Percentiles rank a stretch among this genome's conserved stretches.
These are phyloP conservation scores for Potamarius usumacintae DNA, from an alignment of 2,113 vertebrate genomes.

Conservation along the genomic window DNA sequence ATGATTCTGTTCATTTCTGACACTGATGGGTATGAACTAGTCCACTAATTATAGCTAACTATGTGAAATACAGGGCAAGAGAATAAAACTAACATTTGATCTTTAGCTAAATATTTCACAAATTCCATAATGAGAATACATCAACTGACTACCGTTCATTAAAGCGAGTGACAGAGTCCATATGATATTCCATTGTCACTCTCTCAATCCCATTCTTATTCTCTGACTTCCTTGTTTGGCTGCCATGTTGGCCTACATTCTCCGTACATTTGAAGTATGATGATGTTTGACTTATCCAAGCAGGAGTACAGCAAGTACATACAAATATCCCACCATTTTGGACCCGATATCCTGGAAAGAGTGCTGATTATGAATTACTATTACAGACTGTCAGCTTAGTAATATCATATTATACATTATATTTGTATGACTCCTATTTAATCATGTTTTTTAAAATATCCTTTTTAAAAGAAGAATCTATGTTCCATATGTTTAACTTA, in stretches of 20 bases:
- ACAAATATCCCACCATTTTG: background rate
- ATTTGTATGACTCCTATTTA: background rate
- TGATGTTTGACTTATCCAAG: background rate
- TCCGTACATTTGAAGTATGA: background rate
- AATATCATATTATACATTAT: no score
- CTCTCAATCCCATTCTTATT: background rate
- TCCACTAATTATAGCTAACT: background rate
- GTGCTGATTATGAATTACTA: background rate
- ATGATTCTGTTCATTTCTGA: background rate
- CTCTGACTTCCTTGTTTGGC: background rate
- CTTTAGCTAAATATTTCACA: background rate
- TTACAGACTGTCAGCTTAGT: background rate
- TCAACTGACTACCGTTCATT: background rate
- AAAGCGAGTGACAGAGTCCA: background rate
- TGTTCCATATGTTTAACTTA: background rate
- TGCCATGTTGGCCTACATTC: background rate
- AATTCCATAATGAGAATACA: background rate
- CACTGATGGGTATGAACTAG: background rate
- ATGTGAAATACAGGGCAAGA: background rate
- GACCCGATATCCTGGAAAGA: background rate
- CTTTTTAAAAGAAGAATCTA: background rate
- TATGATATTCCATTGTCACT: background rate
- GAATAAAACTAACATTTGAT: background rate
- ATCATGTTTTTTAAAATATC: background rate
- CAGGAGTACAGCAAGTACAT: background rate